phyloP scores from a whole-genome alignment of 92 coral and sea anemone species.

The Epizoanthus rinbou region DNA sequence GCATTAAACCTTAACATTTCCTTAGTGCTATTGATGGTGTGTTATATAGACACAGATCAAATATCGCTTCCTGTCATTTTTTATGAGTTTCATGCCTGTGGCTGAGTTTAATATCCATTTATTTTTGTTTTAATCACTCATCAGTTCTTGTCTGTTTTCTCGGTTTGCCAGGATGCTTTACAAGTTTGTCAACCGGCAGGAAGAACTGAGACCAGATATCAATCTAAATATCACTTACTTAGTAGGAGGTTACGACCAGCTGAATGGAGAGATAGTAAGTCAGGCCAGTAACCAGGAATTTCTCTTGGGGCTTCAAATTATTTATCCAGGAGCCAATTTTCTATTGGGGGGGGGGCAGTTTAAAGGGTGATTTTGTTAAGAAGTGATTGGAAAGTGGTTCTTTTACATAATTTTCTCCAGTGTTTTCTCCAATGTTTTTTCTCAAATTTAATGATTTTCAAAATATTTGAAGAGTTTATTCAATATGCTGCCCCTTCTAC shows the following conservation, averaged over 20 bases:
- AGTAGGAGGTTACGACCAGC: conserved; percentile 72
- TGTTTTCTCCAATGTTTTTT: too few relatives aligned
- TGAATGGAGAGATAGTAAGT: conserved; percentile 70
- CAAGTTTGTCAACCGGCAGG: conserved; percentile 70
- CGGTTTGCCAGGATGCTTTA: conserved; percentile 80
- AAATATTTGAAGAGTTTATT: too few relatives aligned
- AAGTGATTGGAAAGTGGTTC: too few relatives aligned
- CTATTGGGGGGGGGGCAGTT: background rate
- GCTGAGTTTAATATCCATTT: too few relatives aligned
- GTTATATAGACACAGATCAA: too few relatives aligned
- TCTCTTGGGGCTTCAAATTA: background rate
- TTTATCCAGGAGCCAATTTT: background rate
- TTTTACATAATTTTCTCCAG: too few relatives aligned
- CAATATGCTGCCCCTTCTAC: too few relatives aligned
- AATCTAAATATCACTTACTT: conserved; percentile 70
- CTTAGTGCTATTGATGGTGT: too few relatives aligned
- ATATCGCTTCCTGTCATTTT: background rate
- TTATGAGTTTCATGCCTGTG: background rate
- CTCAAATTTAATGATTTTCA: too few relatives aligned
- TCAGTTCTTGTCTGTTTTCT: too few relatives aligned
- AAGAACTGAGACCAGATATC: conserved; percentile 48
- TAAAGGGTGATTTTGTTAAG: background rate
- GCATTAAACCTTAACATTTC: too few relatives aligned
- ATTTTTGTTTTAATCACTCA: too few relatives aligned
- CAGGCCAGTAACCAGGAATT: background rate